Conservation (phyloP, 1,140 invertebrate species). For the Lepidurus arcticus region DNA sequence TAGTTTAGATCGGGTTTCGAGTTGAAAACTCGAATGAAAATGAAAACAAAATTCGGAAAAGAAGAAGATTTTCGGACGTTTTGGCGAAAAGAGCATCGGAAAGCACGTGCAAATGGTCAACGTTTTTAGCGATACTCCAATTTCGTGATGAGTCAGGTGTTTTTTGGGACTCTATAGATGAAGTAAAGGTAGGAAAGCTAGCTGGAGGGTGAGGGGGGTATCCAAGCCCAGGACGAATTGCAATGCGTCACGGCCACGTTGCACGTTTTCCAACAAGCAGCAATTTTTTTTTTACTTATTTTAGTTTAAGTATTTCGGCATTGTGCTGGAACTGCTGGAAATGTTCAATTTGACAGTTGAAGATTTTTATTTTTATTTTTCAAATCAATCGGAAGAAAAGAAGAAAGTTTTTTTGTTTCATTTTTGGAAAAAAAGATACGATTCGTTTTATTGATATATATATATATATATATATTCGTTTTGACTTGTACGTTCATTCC, state of each 20-base stretch:
- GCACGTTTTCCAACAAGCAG: background rate
- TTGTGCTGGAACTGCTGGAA: no score
- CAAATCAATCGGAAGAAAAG: no score
- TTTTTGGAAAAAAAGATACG: no score
- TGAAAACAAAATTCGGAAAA: background rate
- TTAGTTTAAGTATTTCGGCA: background rate
- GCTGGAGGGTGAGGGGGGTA: background rate
- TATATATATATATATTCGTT: no score
- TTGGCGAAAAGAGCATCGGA: background rate
- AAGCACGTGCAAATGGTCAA: conserved; percentile 8
- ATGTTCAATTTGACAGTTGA: no score
- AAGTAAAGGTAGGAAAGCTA: background rate
- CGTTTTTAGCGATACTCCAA: conserved; percentile 1
- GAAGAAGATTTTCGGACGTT: background rate
- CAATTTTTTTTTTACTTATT: background rate
- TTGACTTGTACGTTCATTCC: no score
- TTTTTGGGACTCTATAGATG: background rate
- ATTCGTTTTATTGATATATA: no score
- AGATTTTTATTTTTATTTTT: no score
- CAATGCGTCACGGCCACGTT: conserved; percentile 20
- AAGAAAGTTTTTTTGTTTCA: no score
- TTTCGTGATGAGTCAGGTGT: conserved; percentile 18
- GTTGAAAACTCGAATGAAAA: background rate
- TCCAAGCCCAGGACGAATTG: background rate
- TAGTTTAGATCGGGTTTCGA: background rate